Percentiles rank a stretch among this genome's conserved stretches.
These are phyloP conservation scores for Tinea trinotella DNA, from an alignment of 2,888 invertebrate genomes.

Conservation along the genomic window DNA sequence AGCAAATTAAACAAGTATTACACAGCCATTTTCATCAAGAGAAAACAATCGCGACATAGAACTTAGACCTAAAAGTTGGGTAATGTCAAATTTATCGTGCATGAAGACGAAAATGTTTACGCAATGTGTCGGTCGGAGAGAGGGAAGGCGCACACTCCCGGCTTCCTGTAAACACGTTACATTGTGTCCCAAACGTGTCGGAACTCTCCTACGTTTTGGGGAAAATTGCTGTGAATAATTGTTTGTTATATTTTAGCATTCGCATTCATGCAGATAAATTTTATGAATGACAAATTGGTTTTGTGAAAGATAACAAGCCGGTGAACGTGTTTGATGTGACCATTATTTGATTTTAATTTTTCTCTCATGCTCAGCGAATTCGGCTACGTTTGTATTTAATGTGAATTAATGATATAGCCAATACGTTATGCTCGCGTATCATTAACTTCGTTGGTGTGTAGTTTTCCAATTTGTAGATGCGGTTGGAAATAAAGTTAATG, in stretches of 20 bases:
- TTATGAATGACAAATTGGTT: slow-evolving; percentile 18
- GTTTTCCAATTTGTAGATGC: slow-evolving; percentile 13
- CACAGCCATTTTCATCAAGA: slow-evolving; percentile 7
- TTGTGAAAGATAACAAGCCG: slow-evolving; percentile 12
- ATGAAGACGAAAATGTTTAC: slow-evolving; percentile 34
- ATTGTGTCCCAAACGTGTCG: slow-evolving; percentile 45
- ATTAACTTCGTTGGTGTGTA: background rate
- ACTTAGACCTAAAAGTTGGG: slow-evolving; percentile 18
- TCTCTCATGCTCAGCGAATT: background rate
- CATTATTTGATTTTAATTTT: slow-evolving; percentile 6
- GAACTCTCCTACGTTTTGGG: slow-evolving; percentile 36
- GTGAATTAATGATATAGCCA: background rate
- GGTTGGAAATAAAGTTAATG: slow-evolving; percentile 2
- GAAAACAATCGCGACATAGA: slow-evolving; percentile 14
- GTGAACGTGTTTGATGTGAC: background rate
- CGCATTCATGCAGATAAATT: slow-evolving; percentile 18
- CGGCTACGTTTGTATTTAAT: background rate
- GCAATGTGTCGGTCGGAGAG: slow-evolving; percentile 23
- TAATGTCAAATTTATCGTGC: slow-evolving; percentile 32
- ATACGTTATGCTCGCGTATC: background rate
- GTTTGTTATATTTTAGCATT: slow-evolving; percentile 33
- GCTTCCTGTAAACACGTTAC: slow-evolving; percentile 56
- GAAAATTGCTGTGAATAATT: slow-evolving; percentile 35
- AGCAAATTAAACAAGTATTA: slow-evolving; percentile 3
- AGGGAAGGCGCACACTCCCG: slow-evolving; percentile 35